Base-by-base conservation (phyloP, 2,113 vertebrate genomes). In the Plotosus lineatus region DNA sequence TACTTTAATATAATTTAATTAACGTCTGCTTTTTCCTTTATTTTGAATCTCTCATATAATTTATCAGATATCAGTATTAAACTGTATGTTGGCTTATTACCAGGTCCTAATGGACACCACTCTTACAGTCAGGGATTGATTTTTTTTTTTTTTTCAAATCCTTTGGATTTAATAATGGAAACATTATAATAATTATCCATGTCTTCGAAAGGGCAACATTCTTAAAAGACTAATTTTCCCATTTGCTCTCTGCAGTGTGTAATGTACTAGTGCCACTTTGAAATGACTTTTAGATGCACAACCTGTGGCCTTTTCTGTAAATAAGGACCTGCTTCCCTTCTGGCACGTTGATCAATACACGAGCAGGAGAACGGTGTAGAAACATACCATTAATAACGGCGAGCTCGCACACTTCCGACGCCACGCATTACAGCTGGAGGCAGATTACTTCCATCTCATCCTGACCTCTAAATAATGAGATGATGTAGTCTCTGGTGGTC, bases 291-390 rank as follows among this genome's bases (percentile, higher is more conserved):
- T 3, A 21, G 15, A 61, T 36, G 40, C 21, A 12, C 40, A 56
- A 33, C 53, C 55, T n/a, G 55, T 48, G 53, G 40, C 78, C 42
- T 36, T 80, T 40, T 55, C 40, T 79, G 61, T 60, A 72, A 80
- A 80, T 80, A 80, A 80, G 28, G 53, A 48, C 7, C 28, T 9
- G 55, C 53, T 72, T 26, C 40, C 33, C 28, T 44, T 60, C 78
- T 48, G 78, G 40, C 40, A 38, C 8, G n/a, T 11, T 73, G 38
- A 73, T 60, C 53, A 33, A 60, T 48, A 73, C 48, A 21, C 38
- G 55, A 73, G 17, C 38, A n/a, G 46, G 55, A 73, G 78, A 50
- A 51, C 76, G 21, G 44, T 51, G 28, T 21, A 12, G 77, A 78
- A 78, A 78, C 28, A 12, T 56, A 56, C 5, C 51, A 42, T 71